These are phyloP conservation scores for Apogon talboti DNA, from an alignment of 2,797 vertebrate species.

Conservation along the genomic window DNA sequence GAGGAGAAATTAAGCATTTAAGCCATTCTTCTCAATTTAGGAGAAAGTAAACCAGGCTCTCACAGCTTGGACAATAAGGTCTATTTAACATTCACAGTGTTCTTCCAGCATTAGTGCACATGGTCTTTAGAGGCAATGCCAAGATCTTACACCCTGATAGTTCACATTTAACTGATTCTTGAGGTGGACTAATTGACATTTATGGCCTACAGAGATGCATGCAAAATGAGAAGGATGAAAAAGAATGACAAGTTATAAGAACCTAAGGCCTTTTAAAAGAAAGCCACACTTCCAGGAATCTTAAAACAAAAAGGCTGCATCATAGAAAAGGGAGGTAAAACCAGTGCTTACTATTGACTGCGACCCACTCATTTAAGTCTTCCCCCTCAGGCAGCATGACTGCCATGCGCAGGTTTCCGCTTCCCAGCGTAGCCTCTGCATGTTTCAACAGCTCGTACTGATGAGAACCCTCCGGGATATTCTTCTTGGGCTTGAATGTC, in stretches of 20 bases:
- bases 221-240: conserved; percentile 5
- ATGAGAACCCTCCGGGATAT: conserved; percentile 97
- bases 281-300: conserved; percentile 7
- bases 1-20: conserved; percentile 43
- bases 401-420: conserved; percentile 96
- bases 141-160: conserved; percentile 41
- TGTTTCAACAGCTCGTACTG: conserved; percentile 98
- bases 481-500: conserved; percentile 99
- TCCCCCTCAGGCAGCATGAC: conserved; percentile 98
- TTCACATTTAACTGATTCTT: conserved; percentile 22
- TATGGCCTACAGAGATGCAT: conserved; percentile 7
- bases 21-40: conserved; percentile 51
- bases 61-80: conserved; percentile 61
- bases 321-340: conserved; percentile 14
- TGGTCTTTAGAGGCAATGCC: conserved; percentile 45
- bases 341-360: conserved; percentile 94
- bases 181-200: conserved; percentile 30
- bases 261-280: background rate
- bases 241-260: background rate
- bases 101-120: conserved; percentile 49
- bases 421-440: conserved; percentile 96
- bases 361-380: conserved; percentile 98
- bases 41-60: conserved; percentile 60
- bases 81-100: conserved; percentile 75
- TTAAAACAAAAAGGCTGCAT: conserved; percentile 4